Evolutionary conservation across 2,113 vertebrate species (phyloP).

Genomic region (Melanostigma gelatinosum): DNA sequence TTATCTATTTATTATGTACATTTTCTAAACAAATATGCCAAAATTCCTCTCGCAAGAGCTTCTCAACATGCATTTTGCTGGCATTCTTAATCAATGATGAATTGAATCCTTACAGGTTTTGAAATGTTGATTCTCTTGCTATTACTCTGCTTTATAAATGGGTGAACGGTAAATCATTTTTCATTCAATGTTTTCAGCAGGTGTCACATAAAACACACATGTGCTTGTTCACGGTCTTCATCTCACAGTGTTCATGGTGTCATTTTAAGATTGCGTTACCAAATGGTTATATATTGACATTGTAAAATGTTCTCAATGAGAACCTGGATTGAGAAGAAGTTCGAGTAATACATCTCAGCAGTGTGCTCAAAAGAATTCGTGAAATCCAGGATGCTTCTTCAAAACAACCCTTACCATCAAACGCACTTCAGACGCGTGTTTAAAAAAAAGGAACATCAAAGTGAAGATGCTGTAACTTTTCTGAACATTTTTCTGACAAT

Average conservation of each 20-base stretch:
- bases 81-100: neutral
- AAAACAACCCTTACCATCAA: constrained; percentile 51
- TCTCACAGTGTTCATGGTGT: neutral
- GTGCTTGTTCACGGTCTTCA: neutral
- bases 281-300: constrained; percentile 10
- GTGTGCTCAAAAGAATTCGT: constrained; percentile 33
- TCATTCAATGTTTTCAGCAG: neutral
- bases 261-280: neutral
- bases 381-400: constrained; percentile 26
- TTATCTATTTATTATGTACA: neutral
- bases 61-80: neutral
- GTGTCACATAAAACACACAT: neutral
- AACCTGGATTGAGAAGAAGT: constrained; percentile 6
- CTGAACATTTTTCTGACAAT: constrained; percentile 74
- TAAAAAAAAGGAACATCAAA: constrained; percentile 66
- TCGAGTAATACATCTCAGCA: constrained; percentile 13
- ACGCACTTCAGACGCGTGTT: constrained; percentile 53
- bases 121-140: neutral
- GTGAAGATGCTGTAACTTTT: constrained; percentile 70
- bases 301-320: constrained; percentile 21
- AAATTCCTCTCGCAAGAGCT: too few relatives aligned
- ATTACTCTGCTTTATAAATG: neutral
- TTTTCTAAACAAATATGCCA: neutral
- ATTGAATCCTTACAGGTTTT: neutral
- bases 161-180: neutral